Evolutionary conservation across 2,797 vertebrate species (phyloP), one percentile per base, ranked within the genome.

Genomic region (Sebastes hubbsi): DNA sequence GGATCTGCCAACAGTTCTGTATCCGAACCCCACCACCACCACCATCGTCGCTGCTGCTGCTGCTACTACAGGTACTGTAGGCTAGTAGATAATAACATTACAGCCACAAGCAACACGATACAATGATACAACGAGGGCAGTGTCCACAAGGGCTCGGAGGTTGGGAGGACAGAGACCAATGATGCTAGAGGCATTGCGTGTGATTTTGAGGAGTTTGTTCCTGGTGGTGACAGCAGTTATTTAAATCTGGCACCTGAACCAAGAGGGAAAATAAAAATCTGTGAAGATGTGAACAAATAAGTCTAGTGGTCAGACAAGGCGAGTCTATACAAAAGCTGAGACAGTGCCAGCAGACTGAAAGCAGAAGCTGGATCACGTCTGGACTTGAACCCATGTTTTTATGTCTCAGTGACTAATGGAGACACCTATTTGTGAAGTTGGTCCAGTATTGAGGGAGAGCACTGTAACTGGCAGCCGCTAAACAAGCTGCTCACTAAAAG

Each of bases 1-100:
- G 52, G 93, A 87, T 6, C 63, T 88, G 24, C 94, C 95, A 8
- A 92, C 96, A 1, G 42, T 95, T 49, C 82, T 94, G 10, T 95
- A 95, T 81, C 89, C 90, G 7, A 85, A 94, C 5, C 83, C 66
- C 0, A 49, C 81, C 5, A 74, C 80, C 32, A 63, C 78, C 4
- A 8, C 66, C 0, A 49, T 80, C 5, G 68, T 79, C 25, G 60
- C 67, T 5, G 27, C 77, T 8, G 7, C 68, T 29, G 13, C 81
- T 3, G 36, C 82, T 5, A 62, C 76, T 8, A 69, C 87, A 93
- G 95, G 95, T 96, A 83, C 12, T 27, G 7, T 5, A 30, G 34
- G 56, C n/a, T 30, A 10, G 52, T 60, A 55, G 68, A 64, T 29
- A 24, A 24, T 5, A 38, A 46, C 46, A 24, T 3, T 7, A 38